Evolutionary conservation across 2,888 invertebrate species (phyloP).

Genomic region (Cephus spinipes): DNA sequence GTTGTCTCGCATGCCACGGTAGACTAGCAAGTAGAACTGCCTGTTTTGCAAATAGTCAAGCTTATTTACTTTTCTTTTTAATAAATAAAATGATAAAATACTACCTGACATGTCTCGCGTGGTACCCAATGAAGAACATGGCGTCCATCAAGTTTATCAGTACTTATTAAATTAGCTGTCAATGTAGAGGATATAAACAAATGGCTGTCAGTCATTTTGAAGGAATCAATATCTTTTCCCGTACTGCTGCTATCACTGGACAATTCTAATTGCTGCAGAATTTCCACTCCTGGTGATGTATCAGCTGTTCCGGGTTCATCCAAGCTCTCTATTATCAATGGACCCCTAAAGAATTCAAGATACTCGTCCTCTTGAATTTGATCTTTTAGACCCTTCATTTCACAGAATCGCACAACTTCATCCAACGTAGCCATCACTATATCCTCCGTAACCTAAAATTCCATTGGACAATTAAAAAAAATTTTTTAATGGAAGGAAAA

Average conservation of each 20-base stretch:
- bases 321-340: not conserved
- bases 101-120: conserved; percentile 41
- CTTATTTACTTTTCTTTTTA: not conserved
- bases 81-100: not conserved
- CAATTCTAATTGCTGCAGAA: not conserved
- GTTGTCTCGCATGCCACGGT: conserved; percentile 31
- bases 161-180: not conserved
- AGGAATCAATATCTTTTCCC: not conserved
- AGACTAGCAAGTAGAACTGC: conserved; percentile 37
- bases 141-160: conserved; percentile 3
- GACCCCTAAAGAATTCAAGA: not conserved
- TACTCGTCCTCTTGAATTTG: not conserved
- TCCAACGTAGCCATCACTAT: not conserved
- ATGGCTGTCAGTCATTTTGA: not conserved
- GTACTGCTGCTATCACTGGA: not conserved
- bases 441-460: not conserved
- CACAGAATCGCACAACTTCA: not conserved
- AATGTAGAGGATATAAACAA: not conserved
- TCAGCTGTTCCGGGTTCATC: not conserved
- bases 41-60: conserved; percentile 21
- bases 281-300: not conserved
- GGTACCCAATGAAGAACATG: conserved; percentile 40
- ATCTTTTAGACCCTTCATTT: not conserved
- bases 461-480: not conserved
- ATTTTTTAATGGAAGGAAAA: not conserved